A percentile compares a stretch with the other conserved stretches of the same genome.
Conservation (phyloP, 53 echinoderm and acorn worm genomes). For the Actinopyga echinites region DNA sequence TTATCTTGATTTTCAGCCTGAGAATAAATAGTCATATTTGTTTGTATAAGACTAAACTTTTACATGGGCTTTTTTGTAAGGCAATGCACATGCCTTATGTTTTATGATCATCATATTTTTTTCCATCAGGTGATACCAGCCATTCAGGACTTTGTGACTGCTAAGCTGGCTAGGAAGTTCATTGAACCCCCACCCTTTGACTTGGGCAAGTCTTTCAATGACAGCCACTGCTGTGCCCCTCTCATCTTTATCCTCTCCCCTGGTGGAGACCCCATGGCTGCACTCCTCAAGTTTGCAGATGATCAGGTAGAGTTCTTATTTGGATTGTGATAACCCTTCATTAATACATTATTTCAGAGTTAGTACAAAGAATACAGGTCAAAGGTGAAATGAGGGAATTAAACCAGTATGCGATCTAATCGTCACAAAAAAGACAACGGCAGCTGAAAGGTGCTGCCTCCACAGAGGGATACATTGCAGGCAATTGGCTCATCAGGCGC, state of each 20-base stretch:
- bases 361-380: no score
- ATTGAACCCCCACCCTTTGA: conserved; percentile 99
- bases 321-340: no score
- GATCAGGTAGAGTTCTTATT: conserved; percentile 73
- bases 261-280: conserved; percentile 94
- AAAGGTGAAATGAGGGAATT: no score
- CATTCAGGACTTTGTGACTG: conserved; percentile 95
- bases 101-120: not conserved
- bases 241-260: conserved; percentile 98
- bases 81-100: not conserved
- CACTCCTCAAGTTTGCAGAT: conserved; percentile 98
- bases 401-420: no score
- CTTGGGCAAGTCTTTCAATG: conserved; percentile 91
- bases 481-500: no score
- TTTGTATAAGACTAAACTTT: no score
- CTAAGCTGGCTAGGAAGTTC: conserved; percentile 88
- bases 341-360: no score
- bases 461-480: no score
- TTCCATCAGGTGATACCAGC: conserved; percentile 80
- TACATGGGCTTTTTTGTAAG: not conserved
- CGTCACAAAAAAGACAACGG: no score
- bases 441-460: no score
- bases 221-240: conserved; percentile 95
- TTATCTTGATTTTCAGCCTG: no score
- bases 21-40: no score